Evolutionary conservation across 2,888 invertebrate species (phyloP), one percentile per base, ranked within the genome.

Genomic region (Artemia sinica): DNA sequence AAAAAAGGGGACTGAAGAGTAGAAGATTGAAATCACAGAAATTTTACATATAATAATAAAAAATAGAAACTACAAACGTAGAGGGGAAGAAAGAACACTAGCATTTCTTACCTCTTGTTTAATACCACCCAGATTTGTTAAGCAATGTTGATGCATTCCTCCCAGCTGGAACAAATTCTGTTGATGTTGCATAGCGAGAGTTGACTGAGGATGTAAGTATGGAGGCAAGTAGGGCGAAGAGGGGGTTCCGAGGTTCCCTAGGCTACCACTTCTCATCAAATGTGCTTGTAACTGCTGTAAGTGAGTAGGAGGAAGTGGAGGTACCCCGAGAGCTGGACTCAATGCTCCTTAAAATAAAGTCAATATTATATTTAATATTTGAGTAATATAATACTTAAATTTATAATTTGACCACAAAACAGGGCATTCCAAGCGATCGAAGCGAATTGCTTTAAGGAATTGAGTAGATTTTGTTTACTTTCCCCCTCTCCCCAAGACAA

Each of bases 261-360:
- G 70, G 65, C 75, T 75, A 48, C 75, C 73, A 78, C 81, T 88
- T 75, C 83, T 84, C 79, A 85, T 83, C 75, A 91, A 81, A 78
- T 91, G 91, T 10, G 90, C 90, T 75, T 87, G 87, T 18, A 88
- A 78, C 75, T 87, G 86, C 75, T 87, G 87, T 69, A 87, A 79
- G 74, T 86, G 86, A 52, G 84, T 72, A 68, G 82, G 82, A 1
- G 83, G 83, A 69, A 83, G 80, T 78, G 83, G 81, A 65, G 73
- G 72, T 68, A 77, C 86, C 84, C 76, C 76, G 67, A 91, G 80
- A 0, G 91, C 89, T 13, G 92, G 92, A 74, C 91, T 91, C 78
- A 92, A 85, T n/a, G 90, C 88, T 74, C 87, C 81, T 79, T 73
- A 58, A 18, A 58, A 8, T 14, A 18, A 9, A 58, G 58, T 14